Evolutionary conservation across 2,797 vertebrate species (phyloP), one percentile per base, ranked within the genome.

Genomic region (Chanos chanos): DNA sequence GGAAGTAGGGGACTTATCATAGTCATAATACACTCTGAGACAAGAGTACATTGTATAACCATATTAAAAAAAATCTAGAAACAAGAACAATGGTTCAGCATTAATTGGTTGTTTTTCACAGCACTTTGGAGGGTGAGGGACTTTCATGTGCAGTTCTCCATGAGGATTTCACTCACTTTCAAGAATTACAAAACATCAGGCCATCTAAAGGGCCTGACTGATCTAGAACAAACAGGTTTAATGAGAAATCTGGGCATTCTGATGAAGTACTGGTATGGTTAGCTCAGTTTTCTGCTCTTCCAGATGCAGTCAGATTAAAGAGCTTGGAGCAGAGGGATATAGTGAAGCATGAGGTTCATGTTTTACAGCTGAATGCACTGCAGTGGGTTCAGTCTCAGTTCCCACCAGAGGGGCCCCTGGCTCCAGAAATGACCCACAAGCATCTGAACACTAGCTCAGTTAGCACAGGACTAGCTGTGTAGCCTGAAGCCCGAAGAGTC

Each of bases 301-400:
- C 7, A 7, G 21, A 44, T n/a, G 41, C 40, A 13, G 7, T 19
- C 13, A 8, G n/a, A 55, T n/a, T 12, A 24, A 4, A 30, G 45
- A 16, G 40, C 43, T 18, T 22, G 28, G 33, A 21, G 33, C 7
- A 1, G 52, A 39, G 24, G 19, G 27, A 25, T 12, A 50, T 8
- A 55, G 39, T 40, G 21, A 61, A 21, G 43, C 45, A 28, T 61
- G 50, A 56, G 31, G 24, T 39, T 65, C 37, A 34, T 13, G 52
- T 61, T 45, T 57, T 34, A 61, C 57, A 68, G 57, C 30, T 55
- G 48, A 59, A 24, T 54, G 40, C 51, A 25, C 19, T 47, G 5
- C 36, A 44, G 53, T 24, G 8, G n/a, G 33, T 49, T 69, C 39
- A 52, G 9, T 45, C 34, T 50, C 31, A 39, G 9, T 13, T 40